Conservation (phyloP, 2,888 invertebrate genomes). For the Aporophyla lueneburgensis region DNA sequence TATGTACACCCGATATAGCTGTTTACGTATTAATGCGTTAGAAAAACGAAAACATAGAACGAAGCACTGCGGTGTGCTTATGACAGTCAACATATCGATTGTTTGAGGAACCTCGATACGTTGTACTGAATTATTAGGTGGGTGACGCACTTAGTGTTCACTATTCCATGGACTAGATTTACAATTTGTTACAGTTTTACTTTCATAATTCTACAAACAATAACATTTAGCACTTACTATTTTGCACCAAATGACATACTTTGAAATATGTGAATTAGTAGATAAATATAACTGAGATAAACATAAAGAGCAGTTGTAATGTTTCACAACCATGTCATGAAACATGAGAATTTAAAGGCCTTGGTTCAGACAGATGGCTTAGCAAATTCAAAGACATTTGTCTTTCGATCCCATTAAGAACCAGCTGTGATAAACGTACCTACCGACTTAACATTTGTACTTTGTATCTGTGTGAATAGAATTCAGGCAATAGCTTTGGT, state of each 20-base stretch:
- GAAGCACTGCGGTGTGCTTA: slow-evolving; percentile 37
- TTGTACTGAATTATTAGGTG: slow-evolving; percentile 58
- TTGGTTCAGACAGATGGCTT: background rate
- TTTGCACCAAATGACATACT: slow-evolving; percentile 44
- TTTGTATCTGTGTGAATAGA: too few relatives aligned
- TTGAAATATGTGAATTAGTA: slow-evolving; percentile 39
- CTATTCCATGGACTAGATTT: slow-evolving; percentile 46
- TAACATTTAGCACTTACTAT: slow-evolving; percentile 56
- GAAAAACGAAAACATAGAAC: slow-evolving; percentile 33
- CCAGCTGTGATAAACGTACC: too few relatives aligned
- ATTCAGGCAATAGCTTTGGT: too few relatives aligned
- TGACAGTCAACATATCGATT: slow-evolving; percentile 60
- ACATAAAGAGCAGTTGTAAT: slow-evolving; percentile 32
- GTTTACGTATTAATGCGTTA: slow-evolving; percentile 24
- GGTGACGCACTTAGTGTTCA: slow-evolving; percentile 41
- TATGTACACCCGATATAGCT: slow-evolving; percentile 9
- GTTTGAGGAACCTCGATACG: slow-evolving; percentile 52
- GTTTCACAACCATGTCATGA: slow-evolving; percentile 24
- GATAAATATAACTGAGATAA: slow-evolving; percentile 43
- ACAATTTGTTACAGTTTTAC: slow-evolving; percentile 57
- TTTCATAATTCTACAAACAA: slow-evolving; percentile 59
- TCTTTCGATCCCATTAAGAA: too few relatives aligned
- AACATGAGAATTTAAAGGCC: slow-evolving; percentile 16
- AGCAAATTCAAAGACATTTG: too few relatives aligned
- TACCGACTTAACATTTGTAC: too few relatives aligned